Percentiles rank a stretch among this genome's conserved stretches.
phyloP scores from a whole-genome alignment of 1,140 invertebrate genomes.

The Hyposmocoma kahamanoa region DNA sequence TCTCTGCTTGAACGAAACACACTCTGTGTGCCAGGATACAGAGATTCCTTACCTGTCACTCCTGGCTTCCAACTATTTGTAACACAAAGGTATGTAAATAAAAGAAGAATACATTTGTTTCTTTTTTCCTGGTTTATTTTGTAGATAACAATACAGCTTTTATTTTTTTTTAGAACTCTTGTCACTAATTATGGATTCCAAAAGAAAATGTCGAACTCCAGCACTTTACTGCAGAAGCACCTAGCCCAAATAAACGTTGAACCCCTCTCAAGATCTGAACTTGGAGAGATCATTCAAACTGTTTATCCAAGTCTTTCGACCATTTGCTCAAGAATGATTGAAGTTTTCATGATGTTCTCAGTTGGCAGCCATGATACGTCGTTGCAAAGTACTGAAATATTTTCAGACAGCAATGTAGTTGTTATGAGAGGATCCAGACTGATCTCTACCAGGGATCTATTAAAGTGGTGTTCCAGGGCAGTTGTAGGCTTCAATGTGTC shows the following conservation, averaged over 20 bases:
- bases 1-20: slow-evolving; percentile 88
- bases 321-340: slow-evolving; percentile 84
- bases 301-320: slow-evolving; percentile 84
- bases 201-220: slow-evolving; percentile 78
- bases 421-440: slow-evolving; percentile 76
- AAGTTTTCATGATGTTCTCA: slow-evolving; percentile 89
- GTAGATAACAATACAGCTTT: too few species aligned
- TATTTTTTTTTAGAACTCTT: slow-evolving; percentile 75
- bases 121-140: too few species aligned
- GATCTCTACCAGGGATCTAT: slow-evolving; percentile 90
- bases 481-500: slow-evolving; percentile 83
- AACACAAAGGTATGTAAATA: slow-evolving; percentile 82
- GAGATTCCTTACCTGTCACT: slow-evolving; percentile 84
- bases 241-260: slow-evolving; percentile 89
- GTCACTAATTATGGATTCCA: slow-evolving; percentile 75
- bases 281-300: slow-evolving; percentile 79
- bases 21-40: slow-evolving; percentile 90
- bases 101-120: too few species aligned
- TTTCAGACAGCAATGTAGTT: slow-evolving; percentile 25
- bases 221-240: slow-evolving; percentile 84
- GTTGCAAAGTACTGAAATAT: slow-evolving; percentile 45
- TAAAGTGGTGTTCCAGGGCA: slow-evolving; percentile 93
- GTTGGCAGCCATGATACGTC: slow-evolving; percentile 77
- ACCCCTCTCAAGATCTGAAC: slow-evolving; percentile 83
- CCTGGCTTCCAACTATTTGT: slow-evolving; percentile 94